Evolutionary conservation across 2,113 vertebrate genomes (phyloP).

Genomic region (Eleginops maclovinus): DNA sequence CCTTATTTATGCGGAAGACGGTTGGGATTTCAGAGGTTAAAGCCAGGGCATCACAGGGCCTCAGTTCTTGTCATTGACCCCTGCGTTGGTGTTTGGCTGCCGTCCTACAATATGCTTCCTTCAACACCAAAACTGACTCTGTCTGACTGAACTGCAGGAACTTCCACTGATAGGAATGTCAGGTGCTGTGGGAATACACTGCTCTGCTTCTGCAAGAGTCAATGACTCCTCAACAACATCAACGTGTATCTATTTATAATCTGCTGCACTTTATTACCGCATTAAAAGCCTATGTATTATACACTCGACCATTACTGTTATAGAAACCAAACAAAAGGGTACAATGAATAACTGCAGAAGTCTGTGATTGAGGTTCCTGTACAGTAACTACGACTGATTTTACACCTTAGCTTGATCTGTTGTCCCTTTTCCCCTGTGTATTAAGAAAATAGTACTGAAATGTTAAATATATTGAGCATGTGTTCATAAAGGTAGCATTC

Average conservation of each 20-base stretch:
- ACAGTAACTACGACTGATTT: not conserved
- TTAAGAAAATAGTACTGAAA: too few species aligned
- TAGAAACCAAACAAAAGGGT: not conserved
- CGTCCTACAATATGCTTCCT: conserved; percentile 17
- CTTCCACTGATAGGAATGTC: not conserved
- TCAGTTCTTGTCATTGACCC: conserved; percentile 15
- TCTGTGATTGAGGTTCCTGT: not conserved
- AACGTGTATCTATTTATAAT: not conserved
- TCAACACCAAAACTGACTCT: conserved; percentile 24
- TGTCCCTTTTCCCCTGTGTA: too few species aligned
- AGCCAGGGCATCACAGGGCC: conserved; percentile 6
- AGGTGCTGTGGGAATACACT: not conserved
- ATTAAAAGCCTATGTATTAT: not conserved
- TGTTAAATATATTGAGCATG: too few species aligned
- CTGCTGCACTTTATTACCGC: not conserved
- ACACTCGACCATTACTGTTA: not conserved
- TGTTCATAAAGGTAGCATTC: not conserved
- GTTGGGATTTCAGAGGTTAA: conserved; percentile 46
- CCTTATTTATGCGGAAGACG: conserved; percentile 43
- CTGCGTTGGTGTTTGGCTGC: conserved; percentile 37
- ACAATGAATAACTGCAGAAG: not conserved
- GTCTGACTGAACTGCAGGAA: conserved; percentile 15
- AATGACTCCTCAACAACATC: conserved; percentile 12
- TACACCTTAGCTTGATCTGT: not conserved
- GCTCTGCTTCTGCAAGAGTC: not conserved